These are phyloP conservation scores for Drosophila longiperda DNA, from an alignment of 2,888 invertebrate genomes.

Conservation along the genomic window DNA sequence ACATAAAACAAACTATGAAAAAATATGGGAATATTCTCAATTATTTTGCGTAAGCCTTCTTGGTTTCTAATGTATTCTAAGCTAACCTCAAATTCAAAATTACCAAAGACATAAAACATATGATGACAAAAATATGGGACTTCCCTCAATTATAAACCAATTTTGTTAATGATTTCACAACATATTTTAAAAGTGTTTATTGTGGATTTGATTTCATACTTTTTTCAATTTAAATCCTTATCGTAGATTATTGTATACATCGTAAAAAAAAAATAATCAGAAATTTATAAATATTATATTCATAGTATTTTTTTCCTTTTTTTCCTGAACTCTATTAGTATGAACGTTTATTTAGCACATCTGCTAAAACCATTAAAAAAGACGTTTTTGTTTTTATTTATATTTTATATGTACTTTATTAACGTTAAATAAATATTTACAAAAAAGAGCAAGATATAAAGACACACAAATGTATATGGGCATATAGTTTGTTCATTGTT, in stretches of 20 bases:
- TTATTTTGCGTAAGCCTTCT: not conserved
- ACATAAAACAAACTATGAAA: not conserved
- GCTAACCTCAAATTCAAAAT: not conserved
- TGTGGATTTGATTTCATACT: not conserved
- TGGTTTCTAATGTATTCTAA: not conserved
- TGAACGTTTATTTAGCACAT: not conserved
- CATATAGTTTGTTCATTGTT: slow-evolving; percentile 46
- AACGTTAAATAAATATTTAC: slow-evolving; percentile 82
- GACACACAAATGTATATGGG: slow-evolving; percentile 30
- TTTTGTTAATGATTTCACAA: not conserved
- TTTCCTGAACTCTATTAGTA: not conserved
- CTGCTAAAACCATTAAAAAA: slow-evolving; percentile 5
- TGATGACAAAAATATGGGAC: not conserved
- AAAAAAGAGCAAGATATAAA: slow-evolving; percentile 72
- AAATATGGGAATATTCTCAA: not conserved
- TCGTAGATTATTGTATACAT: not conserved
- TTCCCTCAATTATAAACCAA: not conserved
- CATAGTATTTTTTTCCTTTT: not conserved
- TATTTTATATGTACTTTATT: slow-evolving; percentile 76
- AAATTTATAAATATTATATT: not conserved
- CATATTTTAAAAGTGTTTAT: not conserved
- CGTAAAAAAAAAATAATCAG: not conserved
- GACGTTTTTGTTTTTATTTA: slow-evolving; percentile 44
- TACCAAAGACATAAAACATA: not conserved
- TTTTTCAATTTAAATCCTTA: not conserved